A percentile compares a stretch with the other conserved stretches of the same genome.
Evolutionary conservation across 2,888 invertebrate species (phyloP).

Genomic region (Ornithoptera alexandrae): DNA sequence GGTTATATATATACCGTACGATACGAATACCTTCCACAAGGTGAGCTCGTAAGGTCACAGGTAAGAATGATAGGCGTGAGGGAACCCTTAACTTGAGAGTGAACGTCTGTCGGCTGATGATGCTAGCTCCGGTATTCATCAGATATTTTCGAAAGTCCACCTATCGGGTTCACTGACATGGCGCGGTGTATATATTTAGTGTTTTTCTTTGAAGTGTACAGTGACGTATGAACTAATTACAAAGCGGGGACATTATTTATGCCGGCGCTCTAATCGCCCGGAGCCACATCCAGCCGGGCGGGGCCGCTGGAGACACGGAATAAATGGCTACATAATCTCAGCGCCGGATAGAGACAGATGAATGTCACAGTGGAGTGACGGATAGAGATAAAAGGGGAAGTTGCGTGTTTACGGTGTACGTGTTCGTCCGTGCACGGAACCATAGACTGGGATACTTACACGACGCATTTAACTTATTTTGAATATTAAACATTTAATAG

Average conservation of each 20-base stretch:
- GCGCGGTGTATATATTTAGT: slow-evolving; percentile 13
- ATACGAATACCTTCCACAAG: too few relatives aligned
- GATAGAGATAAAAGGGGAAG: slow-evolving; percentile 26
- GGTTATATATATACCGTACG: too few relatives aligned
- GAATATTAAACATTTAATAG: too few relatives aligned
- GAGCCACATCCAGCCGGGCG: slow-evolving; percentile 33
- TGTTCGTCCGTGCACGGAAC: slow-evolving; percentile 7
- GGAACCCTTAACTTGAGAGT: too few relatives aligned
- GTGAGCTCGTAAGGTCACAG: too few relatives aligned
- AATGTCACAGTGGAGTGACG: slow-evolving; percentile 29
- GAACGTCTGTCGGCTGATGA: too few relatives aligned
- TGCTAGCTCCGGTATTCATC: too few relatives aligned
- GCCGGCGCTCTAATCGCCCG: slow-evolving; percentile 34
- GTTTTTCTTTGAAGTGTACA: slow-evolving; percentile 36
- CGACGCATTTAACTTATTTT: too few relatives aligned
- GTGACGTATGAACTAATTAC: slow-evolving; percentile 42
- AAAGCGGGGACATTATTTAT: slow-evolving; percentile 38
- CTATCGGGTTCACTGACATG: not conserved
- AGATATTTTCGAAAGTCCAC: too few relatives aligned
- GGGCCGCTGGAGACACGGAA: slow-evolving; percentile 32
- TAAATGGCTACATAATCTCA: slow-evolving; percentile 28
- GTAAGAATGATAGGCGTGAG: too few relatives aligned
- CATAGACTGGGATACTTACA: slow-evolving; percentile 6
- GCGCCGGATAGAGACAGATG: slow-evolving; percentile 29
- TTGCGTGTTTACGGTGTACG: slow-evolving; percentile 23